phyloP scores from a whole-genome alignment of 2,797 vertebrate species.

The Harpagifer antarcticus region DNA sequence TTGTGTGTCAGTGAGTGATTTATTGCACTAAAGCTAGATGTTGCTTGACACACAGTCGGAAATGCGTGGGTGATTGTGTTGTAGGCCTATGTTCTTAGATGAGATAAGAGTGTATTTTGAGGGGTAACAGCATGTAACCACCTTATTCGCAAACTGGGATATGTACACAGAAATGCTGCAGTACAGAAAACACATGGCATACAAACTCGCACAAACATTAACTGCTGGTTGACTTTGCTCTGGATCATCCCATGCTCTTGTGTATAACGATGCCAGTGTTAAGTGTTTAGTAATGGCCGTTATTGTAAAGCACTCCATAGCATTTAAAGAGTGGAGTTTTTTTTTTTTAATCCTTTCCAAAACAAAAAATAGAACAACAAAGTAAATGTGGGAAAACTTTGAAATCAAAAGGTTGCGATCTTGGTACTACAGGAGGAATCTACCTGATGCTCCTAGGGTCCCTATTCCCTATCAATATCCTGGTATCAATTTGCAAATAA shows the following conservation, averaged over 20 bases:
- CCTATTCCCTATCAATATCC: too few species aligned
- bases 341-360: neutral
- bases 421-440: too few species aligned
- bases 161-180: slow-evolving; percentile 14
- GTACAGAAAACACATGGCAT: slow-evolving; percentile 12
- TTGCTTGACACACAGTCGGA: slow-evolving; percentile 53
- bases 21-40: slow-evolving; percentile 62
- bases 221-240: slow-evolving; percentile 12
- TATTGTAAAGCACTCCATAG: neutral
- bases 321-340: neutral
- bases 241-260: slow-evolving; percentile 8
- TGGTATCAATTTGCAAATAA: too few species aligned
- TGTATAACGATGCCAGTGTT: neutral
- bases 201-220: slow-evolving; percentile 9
- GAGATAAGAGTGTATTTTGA: slow-evolving; percentile 30
- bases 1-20: slow-evolving; percentile 77
- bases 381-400: too few species aligned
- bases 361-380: neutral
- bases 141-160: slow-evolving; percentile 5
- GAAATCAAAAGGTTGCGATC: neutral
- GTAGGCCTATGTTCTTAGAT: slow-evolving; percentile 43
- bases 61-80: slow-evolving; percentile 46
- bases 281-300: neutral
- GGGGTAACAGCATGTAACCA: slow-evolving; percentile 37
- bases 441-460: too few species aligned